Conservation (phyloP, 2,797 vertebrate species). For the Xenopus petersii region DNA sequence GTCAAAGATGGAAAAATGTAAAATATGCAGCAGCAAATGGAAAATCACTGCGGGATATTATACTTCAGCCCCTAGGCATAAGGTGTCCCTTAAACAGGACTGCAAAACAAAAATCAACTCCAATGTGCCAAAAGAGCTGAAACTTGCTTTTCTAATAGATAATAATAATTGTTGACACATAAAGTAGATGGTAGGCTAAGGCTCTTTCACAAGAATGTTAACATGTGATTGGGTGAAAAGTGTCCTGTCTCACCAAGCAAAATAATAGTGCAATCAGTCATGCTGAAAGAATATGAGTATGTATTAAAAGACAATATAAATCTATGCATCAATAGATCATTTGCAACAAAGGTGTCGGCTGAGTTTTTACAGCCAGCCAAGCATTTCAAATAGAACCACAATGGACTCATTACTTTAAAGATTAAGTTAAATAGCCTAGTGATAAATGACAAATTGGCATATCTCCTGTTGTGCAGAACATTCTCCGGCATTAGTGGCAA, state of each 20-base stretch:
- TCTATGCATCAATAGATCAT: constrained; percentile 29
- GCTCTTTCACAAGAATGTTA: background rate
- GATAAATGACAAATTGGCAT: constrained; percentile 41
- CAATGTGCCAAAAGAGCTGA: constrained; percentile 20
- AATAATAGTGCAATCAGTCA: constrained; percentile 15
- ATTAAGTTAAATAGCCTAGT: constrained; percentile 37
- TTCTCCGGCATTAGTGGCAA: constrained; percentile 22
- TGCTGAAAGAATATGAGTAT: constrained; percentile 5
- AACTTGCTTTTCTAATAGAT: constrained; percentile 17
- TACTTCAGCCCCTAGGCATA: constrained; percentile 24
- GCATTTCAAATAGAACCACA: constrained; percentile 33
- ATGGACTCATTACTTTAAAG: constrained; percentile 37
- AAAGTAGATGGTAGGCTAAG: background rate
- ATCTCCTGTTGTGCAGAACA: constrained; percentile 17
- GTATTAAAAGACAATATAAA: constrained; percentile 24
- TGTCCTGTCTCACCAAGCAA: constrained; percentile 14
- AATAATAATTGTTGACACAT: constrained; percentile 18
- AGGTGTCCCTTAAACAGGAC: constrained; percentile 26
- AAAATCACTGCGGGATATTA: constrained; percentile 29
- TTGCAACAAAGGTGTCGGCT: constrained; percentile 28
- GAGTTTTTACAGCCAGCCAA: constrained; percentile 28
- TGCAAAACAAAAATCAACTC: constrained; percentile 29
- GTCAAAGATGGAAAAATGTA: constrained; percentile 2
- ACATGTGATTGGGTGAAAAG: constrained; percentile 9
- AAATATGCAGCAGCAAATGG: constrained; percentile 23